Evolutionary conservation across 1,140 invertebrate genomes (phyloP).

Genomic region (Leptinotarsa undecemlineata): DNA sequence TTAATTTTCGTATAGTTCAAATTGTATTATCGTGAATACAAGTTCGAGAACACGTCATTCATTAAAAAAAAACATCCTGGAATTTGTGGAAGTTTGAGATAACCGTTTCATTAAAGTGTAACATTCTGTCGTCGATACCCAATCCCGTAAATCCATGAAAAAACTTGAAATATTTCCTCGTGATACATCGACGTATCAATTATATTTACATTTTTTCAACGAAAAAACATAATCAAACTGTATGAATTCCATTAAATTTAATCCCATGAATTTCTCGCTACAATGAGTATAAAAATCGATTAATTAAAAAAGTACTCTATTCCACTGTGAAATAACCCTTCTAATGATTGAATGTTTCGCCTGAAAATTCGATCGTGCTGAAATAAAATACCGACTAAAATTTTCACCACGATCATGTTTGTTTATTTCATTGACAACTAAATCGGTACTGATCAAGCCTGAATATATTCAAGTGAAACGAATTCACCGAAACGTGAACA

Average conservation of each 20-base stretch:
- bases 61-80: background rate
- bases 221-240: background rate
- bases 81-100: background rate
- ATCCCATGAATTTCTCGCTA: slow-evolving; percentile 15
- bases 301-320: slow-evolving; percentile 9
- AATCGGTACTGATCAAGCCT: background rate
- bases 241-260: slow-evolving; percentile 19
- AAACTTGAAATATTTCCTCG: background rate
- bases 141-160: background rate
- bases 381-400: background rate
- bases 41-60: too few relatives aligned
- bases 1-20: too few relatives aligned
- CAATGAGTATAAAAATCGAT: slow-evolving; percentile 13
- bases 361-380: slow-evolving; percentile 5
- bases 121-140: background rate
- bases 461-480: background rate
- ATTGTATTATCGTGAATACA: too few relatives aligned
- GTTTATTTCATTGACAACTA: slow-evolving; percentile 6
- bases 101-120: background rate
- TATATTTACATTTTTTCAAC: slow-evolving; percentile 9
- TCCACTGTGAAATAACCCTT: slow-evolving; percentile 2
- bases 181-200: background rate
- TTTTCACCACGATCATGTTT: slow-evolving; percentile 5
- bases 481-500: background rate
- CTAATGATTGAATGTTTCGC: background rate